phyloP scores from a whole-genome alignment of 2,888 invertebrate genomes.

The Serripes groenlandicus region DNA sequence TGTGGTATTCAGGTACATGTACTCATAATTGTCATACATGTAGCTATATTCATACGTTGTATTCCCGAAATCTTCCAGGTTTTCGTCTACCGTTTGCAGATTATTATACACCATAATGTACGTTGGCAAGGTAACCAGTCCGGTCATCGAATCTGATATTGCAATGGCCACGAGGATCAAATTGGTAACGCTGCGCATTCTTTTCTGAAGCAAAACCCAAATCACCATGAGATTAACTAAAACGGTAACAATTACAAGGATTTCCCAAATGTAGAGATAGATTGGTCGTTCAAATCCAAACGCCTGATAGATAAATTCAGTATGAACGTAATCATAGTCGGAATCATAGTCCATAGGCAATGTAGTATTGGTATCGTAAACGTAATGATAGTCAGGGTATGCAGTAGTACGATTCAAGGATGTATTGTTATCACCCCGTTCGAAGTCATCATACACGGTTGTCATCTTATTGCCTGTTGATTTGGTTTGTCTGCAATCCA shows the following conservation, averaged over 20 bases:
- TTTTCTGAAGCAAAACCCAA: constrained; percentile 41
- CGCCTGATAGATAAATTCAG: constrained; percentile 4
- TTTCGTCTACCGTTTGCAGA: not conserved
- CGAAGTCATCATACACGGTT: no score
- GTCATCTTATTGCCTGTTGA: no score
- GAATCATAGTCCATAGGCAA: not conserved
- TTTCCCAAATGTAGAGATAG: constrained; percentile 49
- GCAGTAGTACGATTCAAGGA: no score
- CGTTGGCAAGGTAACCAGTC: constrained; percentile 56
- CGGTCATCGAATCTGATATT: constrained; percentile 56
- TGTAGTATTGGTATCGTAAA: no score
- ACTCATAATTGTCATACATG: not conserved
- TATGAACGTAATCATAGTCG: not conserved
- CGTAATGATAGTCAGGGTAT: no score
- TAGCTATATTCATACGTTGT: not conserved
- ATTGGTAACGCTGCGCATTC: constrained; percentile 49
- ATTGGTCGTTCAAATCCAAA: constrained; percentile 49
- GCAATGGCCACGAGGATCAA: constrained; percentile 53
- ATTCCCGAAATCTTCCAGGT: not conserved
- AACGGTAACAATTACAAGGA: constrained; percentile 40
- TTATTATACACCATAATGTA: constrained; percentile 39
- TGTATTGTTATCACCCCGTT: no score
- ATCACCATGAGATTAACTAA: constrained; percentile 48
- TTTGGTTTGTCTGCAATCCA: no score
- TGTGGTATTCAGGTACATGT: no score